A percentile compares a stretch with the other conserved stretches of the same genome.
These are phyloP conservation scores for Pantherophis vulpinus DNA, from an alignment of 2,797 vertebrate genomes.

Conservation along the genomic window DNA sequence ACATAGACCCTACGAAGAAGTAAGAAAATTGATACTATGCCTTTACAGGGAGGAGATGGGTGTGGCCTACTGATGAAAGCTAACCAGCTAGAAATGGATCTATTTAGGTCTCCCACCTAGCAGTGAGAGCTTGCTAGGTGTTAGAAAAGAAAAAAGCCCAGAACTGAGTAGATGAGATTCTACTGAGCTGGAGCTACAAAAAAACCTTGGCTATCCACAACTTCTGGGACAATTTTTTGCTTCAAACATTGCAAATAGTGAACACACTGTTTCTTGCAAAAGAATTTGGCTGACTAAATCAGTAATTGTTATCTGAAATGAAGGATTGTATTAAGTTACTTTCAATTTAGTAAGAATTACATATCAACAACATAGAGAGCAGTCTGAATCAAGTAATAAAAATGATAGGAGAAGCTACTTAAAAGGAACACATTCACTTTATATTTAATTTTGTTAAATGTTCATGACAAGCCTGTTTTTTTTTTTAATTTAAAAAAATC, in stretches of 20 bases:
- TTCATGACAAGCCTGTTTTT: neutral
- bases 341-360: neutral
- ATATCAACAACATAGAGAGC: neutral
- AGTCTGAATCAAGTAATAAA: neutral
- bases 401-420: neutral
- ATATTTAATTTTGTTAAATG: neutral
- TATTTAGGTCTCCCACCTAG: no score
- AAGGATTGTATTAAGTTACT: neutral
- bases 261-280: neutral
- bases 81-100: no score
- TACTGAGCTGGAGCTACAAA: no score
- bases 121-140: no score
- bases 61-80: no score
- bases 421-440: neutral
- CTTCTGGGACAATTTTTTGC: neutral
- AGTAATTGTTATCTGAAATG: neutral
- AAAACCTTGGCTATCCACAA: no score
- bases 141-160: no score
- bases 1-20: no score
- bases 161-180: no score
- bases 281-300: no score
- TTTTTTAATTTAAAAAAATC: neutral
- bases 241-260: neutral
- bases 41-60: no score
- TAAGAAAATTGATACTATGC: no score